phyloP scores from a whole-genome alignment of 1,140 invertebrate species.

The Drosophila lacertosa region DNA sequence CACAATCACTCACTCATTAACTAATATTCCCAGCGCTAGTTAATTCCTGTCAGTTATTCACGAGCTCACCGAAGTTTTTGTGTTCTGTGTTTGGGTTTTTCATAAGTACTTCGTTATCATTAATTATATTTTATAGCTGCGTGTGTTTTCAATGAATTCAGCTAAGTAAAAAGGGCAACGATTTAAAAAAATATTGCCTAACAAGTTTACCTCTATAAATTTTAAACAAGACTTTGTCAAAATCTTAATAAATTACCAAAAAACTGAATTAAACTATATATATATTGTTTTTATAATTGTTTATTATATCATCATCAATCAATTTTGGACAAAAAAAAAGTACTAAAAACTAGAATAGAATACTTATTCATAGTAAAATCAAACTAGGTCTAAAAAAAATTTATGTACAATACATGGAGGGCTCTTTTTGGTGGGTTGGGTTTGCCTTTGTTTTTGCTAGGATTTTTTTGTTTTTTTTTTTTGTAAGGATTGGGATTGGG shows the following conservation, averaged over 20 bases:
- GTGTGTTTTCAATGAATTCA: too few species aligned
- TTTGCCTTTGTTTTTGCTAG: background rate
- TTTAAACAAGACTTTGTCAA: background rate
- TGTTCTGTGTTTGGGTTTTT: too few species aligned
- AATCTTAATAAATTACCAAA: background rate
- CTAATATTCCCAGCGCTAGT: too few species aligned
- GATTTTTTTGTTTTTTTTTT: background rate
- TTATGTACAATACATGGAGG: constrained; percentile 41
- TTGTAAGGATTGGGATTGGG: background rate
- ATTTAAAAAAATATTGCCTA: too few species aligned
- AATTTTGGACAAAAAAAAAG: constrained; percentile 48
- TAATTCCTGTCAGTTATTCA: too few species aligned
- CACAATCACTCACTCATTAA: too few species aligned
- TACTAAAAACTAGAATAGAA: constrained; percentile 45
- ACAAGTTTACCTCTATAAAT: too few species aligned
- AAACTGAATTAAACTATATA: background rate
- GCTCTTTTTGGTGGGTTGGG: constrained; percentile 38
- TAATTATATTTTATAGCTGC: too few species aligned
- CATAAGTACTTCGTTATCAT: too few species aligned
- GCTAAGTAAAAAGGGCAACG: too few species aligned
- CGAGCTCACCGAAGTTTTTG: too few species aligned
- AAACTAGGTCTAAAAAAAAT: constrained; percentile 34
- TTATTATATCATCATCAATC: constrained; percentile 47
- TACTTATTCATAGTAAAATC: constrained; percentile 35
- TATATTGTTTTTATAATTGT: constrained; percentile 44